phyloP scores from a whole-genome alignment of 2,113 vertebrate genomes.

The Penelope pileata region DNA sequence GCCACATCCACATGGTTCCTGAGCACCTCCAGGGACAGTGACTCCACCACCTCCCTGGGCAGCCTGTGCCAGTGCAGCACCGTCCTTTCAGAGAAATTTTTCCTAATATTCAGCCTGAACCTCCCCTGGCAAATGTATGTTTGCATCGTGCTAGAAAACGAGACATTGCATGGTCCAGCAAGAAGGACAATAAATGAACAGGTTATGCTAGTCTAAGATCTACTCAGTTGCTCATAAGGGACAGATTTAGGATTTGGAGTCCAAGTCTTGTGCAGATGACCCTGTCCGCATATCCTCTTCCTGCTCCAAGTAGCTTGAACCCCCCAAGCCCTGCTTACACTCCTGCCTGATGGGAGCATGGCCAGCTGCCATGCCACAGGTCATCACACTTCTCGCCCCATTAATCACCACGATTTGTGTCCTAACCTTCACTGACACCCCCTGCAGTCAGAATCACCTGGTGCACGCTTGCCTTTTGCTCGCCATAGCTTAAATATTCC shows the following conservation, averaged over 20 bases:
- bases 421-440: background rate
- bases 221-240: background rate
- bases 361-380: fast-evolving
- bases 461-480: background rate
- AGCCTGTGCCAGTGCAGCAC: too few relatives aligned
- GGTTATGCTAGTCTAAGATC: background rate
- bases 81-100: too few relatives aligned
- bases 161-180: background rate
- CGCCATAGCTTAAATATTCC: background rate
- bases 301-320: background rate
- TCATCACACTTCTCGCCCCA: background rate
- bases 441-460: background rate
- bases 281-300: background rate
- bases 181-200: background rate
- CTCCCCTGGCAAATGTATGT: too few relatives aligned
- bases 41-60: too few relatives aligned
- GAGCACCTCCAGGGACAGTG: too few relatives aligned
- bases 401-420: background rate
- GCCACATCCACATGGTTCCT: too few relatives aligned
- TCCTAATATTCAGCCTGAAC: too few relatives aligned
- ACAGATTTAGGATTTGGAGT: background rate
- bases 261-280: background rate
- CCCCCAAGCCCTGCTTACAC: fast-evolving
- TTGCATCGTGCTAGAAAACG: background rate
- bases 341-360: background rate